A percentile compares a stretch with the other conserved stretches of the same genome.
phyloP scores from a whole-genome alignment of 2,113 vertebrate species.

The Heterotis niloticus region DNA sequence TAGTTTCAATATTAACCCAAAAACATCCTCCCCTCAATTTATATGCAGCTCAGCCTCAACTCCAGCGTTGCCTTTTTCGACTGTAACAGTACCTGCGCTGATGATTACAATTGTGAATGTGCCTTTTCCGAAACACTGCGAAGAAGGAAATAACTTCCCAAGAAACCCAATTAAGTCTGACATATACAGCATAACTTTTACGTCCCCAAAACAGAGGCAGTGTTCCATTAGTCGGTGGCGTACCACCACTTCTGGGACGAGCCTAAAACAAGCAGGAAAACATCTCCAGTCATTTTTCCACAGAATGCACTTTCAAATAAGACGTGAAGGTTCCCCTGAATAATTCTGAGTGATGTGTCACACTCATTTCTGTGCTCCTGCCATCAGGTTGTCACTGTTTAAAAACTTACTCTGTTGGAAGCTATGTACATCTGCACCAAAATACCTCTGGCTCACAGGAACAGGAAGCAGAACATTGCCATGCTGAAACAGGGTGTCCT shows the following conservation, averaged over 20 bases:
- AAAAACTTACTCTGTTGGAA: not conserved
- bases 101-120: slow-evolving; percentile 16
- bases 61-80: not conserved
- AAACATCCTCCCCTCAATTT: not conserved
- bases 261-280: not conserved
- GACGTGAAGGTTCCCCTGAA: not conserved
- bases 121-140: slow-evolving; percentile 19
- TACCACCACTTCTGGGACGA: not conserved
- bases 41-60: not conserved
- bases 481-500: not conserved
- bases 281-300: not conserved
- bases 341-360: not conserved
- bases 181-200: slow-evolving; percentile 14
- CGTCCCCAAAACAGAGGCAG: not conserved
- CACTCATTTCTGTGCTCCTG: not conserved
- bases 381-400: not conserved
- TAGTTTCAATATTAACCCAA: not conserved
- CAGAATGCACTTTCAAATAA: not conserved
- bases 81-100: slow-evolving; percentile 2
- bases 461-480: not conserved
- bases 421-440: not conserved
- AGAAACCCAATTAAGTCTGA: slow-evolving; percentile 35
- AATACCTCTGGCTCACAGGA: not conserved
- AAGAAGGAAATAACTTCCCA: slow-evolving; percentile 19
- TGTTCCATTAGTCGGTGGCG: not conserved